These are phyloP conservation scores for Spisula solida DNA, from an alignment of 2,888 invertebrate genomes.

Conservation along the genomic window DNA sequence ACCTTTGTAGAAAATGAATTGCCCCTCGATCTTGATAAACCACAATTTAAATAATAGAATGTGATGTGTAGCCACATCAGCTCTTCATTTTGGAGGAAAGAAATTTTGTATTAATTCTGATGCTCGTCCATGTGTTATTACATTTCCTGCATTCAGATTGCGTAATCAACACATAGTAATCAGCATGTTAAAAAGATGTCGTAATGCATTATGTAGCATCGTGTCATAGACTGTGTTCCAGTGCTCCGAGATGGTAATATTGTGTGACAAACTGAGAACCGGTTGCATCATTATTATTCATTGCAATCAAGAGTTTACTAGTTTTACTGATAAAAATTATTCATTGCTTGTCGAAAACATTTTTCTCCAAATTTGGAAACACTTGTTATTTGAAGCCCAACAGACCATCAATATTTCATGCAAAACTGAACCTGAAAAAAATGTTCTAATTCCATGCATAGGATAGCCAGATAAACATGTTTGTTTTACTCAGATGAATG, in stretches of 20 bases:
- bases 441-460: no score
- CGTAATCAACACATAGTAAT: conserved; percentile 23
- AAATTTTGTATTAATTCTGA: background rate
- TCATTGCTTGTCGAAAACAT: conserved; percentile 1
- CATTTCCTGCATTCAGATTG: conserved; percentile 18
- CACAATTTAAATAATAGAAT: conserved; percentile 23
- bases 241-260: background rate
- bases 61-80: background rate
- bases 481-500: no score
- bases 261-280: background rate
- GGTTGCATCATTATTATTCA: background rate
- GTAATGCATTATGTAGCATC: background rate
- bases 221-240: conserved; percentile 3
- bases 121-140: conserved; percentile 19
- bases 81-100: background rate
- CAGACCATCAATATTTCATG: background rate
- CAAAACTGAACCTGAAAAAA: no score
- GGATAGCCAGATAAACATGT: no score
- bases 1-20: conserved; percentile 3
- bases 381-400: background rate
- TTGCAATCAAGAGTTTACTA: background rate
- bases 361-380: background rate
- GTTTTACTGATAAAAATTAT: background rate
- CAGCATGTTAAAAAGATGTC: conserved; percentile 13
- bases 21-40: conserved; percentile 25